These are phyloP conservation scores for Paedocypris micromegethes DNA, from an alignment of 2,797 vertebrate genomes.

Conservation along the genomic window DNA sequence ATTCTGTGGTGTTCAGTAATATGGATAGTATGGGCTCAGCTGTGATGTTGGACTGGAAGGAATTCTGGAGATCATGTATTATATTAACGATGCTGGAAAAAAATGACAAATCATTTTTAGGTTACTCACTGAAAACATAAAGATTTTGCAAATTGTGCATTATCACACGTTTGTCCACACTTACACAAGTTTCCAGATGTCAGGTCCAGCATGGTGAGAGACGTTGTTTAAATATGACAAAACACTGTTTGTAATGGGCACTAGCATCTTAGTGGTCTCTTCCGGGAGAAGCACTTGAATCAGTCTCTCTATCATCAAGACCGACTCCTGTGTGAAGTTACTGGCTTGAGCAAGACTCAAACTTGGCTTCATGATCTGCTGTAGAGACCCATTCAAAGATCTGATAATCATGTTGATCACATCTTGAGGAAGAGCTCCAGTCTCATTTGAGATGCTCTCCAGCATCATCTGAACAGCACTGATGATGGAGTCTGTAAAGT, in stretches of 20 bases:
- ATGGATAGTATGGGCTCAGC: constrained; percentile 50
- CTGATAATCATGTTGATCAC: neutral
- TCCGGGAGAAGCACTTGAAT: constrained; percentile 2
- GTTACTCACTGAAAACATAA: no score
- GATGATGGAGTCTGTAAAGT: constrained; percentile 4
- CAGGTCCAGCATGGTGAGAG: neutral
- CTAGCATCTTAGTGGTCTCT: neutral
- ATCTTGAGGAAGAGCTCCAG: neutral
- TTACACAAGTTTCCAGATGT: neutral
- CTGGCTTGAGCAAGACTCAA: constrained; percentile 2
- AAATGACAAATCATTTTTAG: neutral
- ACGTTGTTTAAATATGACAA: neutral
- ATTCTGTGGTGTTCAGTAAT: constrained; percentile 53
- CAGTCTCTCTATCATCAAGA: constrained; percentile 1
- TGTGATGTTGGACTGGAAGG: constrained; percentile 54
- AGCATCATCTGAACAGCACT: neutral
- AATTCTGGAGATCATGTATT: constrained; percentile 52
- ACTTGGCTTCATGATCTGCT: constrained; percentile 6
- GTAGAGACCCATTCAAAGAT: neutral
- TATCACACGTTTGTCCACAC: no score
- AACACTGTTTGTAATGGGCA: constrained; percentile 12
- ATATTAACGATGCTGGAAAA: constrained; percentile 59
- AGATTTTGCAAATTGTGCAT: no score
- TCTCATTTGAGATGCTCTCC: constrained; percentile 1
- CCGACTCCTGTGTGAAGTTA: constrained; percentile 3